Evolutionary conservation across 2,888 invertebrate genomes (phyloP).

Genomic region (Cheilosia grossa): DNA sequence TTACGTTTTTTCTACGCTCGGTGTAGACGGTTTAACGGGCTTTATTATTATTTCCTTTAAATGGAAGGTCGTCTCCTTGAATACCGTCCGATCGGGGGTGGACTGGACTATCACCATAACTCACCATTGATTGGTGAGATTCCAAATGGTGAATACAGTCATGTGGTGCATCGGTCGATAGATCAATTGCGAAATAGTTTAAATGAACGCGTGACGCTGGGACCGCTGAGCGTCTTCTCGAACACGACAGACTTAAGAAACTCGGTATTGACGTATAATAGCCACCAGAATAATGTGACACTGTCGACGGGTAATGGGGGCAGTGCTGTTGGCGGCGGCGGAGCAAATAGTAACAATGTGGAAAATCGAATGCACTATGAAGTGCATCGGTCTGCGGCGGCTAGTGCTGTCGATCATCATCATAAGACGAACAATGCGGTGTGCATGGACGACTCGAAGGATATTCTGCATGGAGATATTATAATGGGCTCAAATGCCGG

Average conservation of each 20-base stretch:
- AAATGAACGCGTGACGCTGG: slow-evolving; percentile 85
- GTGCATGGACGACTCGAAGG: slow-evolving; percentile 68
- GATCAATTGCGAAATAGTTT: slow-evolving; percentile 86
- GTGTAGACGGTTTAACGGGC: slow-evolving; percentile 47
- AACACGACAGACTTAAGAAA: slow-evolving; percentile 81
- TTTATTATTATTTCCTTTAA: slow-evolving; percentile 61
- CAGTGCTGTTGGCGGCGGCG: slow-evolving; percentile 4
- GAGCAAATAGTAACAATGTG: slow-evolving; percentile 54
- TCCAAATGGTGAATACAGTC: slow-evolving; percentile 86
- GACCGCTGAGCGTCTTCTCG: slow-evolving; percentile 84
- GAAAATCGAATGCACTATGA: slow-evolving; percentile 68
- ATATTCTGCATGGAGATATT: slow-evolving; percentile 60
- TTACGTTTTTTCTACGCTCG: slow-evolving; percentile 70
- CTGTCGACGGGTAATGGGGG: slow-evolving; percentile 22
- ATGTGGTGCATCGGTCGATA: slow-evolving; percentile 87
- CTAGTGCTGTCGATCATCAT: slow-evolving; percentile 68
- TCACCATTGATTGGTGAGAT: slow-evolving; percentile 88
- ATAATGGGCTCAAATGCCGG: slow-evolving; percentile 63
- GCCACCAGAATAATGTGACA: slow-evolving; percentile 76
- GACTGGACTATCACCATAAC: slow-evolving; percentile 87
- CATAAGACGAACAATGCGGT: slow-evolving; percentile 44
- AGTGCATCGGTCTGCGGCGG: slow-evolving; percentile 83
- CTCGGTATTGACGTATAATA: slow-evolving; percentile 82
- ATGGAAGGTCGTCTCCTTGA: slow-evolving; percentile 86
- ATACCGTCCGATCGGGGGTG: slow-evolving; percentile 85